Evolutionary conservation across 2,888 invertebrate species (phyloP).

Genomic region (Hirtodrosophila histrioides): DNA sequence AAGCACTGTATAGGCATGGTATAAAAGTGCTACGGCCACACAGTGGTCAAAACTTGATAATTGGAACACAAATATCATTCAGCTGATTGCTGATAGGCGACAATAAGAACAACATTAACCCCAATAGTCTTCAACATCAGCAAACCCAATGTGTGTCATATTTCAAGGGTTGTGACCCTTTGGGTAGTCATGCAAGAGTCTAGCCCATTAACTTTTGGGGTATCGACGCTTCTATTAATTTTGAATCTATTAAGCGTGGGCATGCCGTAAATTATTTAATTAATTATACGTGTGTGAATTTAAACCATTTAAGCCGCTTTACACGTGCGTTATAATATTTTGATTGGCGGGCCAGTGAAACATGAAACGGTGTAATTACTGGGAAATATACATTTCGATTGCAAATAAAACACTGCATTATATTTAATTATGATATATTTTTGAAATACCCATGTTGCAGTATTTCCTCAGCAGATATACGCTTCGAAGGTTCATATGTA

Average conservation of each 20-base stretch:
- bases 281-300: conserved; percentile 25
- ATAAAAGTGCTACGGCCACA: too few species aligned
- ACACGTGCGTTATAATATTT: conserved; percentile 5
- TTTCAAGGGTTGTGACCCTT: conserved; percentile 19
- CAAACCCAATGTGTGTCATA: conserved; percentile 28
- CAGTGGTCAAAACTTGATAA: too few species aligned
- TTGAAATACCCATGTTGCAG: conserved; percentile 90
- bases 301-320: conserved; percentile 34
- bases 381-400: not conserved
- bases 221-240: conserved; percentile 6
- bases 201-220: conserved; percentile 38
- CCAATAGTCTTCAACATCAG: not conserved
- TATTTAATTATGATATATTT: conserved; percentile 58
- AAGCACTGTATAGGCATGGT: too few species aligned
- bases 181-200: conserved; percentile 32
- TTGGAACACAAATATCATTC: too few species aligned
- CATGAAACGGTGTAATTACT: too few species aligned
- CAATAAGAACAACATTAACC: too few species aligned
- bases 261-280: conserved; percentile 47
- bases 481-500: conserved; percentile 91
- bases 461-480: conserved; percentile 92
- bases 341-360: too few species aligned
- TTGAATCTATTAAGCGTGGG: not conserved
- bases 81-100: too few species aligned
- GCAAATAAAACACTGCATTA: not conserved